A percentile compares a stretch with the other conserved stretches of the same genome.
phyloP scores from a whole-genome alignment of 2,888 invertebrate species.

The Pedicia rivosa region DNA sequence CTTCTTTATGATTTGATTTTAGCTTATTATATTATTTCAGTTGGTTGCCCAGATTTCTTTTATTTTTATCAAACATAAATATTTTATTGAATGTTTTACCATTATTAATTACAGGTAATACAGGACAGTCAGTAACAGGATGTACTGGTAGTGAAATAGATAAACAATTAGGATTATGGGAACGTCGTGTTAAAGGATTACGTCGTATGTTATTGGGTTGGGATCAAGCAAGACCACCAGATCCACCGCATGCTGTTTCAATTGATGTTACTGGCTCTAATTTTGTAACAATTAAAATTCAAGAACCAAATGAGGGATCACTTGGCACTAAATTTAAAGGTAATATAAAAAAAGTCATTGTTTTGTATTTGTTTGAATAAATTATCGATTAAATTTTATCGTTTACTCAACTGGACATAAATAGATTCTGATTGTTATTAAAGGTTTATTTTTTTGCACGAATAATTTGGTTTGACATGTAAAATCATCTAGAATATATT shows the following conservation, averaged over 20 bases:
- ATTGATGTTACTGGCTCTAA: conserved; percentile 46
- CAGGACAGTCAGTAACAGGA: conserved; percentile 39
- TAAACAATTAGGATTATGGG: conserved; percentile 78
- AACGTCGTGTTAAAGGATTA: conserved; percentile 40
- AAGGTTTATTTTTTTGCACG: no score
- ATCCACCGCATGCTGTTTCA: conserved; percentile 62
- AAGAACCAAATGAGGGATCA: conserved; percentile 61
- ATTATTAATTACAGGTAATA: conserved; percentile 20
- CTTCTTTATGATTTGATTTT: no score
- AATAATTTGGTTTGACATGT: no score
- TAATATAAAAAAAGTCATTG: conserved; percentile 31
- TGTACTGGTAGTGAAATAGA: conserved; percentile 62
- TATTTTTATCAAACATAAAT: no score
- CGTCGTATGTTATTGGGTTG: conserved; percentile 66
- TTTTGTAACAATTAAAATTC: conserved; percentile 45
- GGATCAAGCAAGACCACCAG: conserved; percentile 72
- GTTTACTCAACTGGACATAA: no score
- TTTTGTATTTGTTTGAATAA: conserved; percentile 2
- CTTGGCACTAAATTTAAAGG: conserved; percentile 86
- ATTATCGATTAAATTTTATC: neutral
- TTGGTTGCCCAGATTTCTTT: no score
- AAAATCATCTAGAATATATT: no score
- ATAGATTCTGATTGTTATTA: no score
- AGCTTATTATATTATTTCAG: no score
- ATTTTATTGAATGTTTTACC: no score